Evolutionary conservation across 2,888 invertebrate genomes (phyloP), one percentile per base, ranked within the genome.

Genomic region (Drosophila emarginata): DNA sequence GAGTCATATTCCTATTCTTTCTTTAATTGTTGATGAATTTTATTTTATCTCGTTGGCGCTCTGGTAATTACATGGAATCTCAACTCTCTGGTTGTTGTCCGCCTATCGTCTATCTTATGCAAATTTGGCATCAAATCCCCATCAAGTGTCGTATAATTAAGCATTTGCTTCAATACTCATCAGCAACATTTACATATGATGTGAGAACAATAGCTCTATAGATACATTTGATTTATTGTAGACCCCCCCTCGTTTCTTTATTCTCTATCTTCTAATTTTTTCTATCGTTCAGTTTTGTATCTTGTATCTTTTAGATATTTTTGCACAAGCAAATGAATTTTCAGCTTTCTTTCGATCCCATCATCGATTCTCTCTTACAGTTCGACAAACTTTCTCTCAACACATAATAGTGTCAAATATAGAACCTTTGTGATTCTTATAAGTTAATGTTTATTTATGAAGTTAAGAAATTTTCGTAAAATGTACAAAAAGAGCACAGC

Each of bases 141-240:
- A 62, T 59, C 50, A 61, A 62, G 58, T 72, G 61, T 53, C 52
- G 61, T 54, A 81, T 81, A 80, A 85, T 85, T 85, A 79, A 72
- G 45, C 4, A 45, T 45, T 45, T 45, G 64, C 58, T 51, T 52
- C 59, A 76, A 71, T 64, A 72, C 59, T 58, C 71, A 77, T 69
- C 67, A 56, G 67, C 67, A 74, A 57, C 68, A 62, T 74, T 72
- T 70, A 67, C 69, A 72, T 67, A 59, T 61, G 32, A 28, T 28
- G 52, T 50, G 74, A 68, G 77, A 54, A 36, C 54, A 54, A 54
- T 54, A 23, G 39, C 21, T 57, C 2, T 57, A 36, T 18, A 64
- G 69, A 82, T 74, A 77, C 76, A 71, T 78, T 80, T 83, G 84
- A 83, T 86, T 83, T 79, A 86, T 86, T 72, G 66, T 61, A 56